A percentile compares a stretch with the other conserved stretches of the same genome.
phyloP scores from a whole-genome alignment of 2,888 invertebrate species.

The Neoscelio sp. region DNA sequence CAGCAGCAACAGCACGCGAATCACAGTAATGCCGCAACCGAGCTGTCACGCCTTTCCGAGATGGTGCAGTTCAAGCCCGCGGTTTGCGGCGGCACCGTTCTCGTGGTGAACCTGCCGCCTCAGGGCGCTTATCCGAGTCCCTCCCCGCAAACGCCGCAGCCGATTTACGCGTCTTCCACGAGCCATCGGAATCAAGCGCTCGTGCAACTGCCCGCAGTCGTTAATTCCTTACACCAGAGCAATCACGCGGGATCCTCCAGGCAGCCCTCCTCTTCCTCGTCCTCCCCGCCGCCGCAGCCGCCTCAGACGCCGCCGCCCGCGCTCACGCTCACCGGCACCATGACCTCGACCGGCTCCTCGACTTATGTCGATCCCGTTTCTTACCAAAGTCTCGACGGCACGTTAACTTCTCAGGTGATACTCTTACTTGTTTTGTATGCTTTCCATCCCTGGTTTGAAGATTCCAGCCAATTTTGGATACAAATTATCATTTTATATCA shows the following conservation, averaged over 20 bases:
- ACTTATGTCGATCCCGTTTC: constrained; percentile 85
- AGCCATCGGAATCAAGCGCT: constrained; percentile 69
- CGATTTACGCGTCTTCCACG: constrained; percentile 74
- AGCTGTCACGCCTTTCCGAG: constrained; percentile 84
- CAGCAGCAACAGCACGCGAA: constrained; percentile 77
- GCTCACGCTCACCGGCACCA: constrained; percentile 78
- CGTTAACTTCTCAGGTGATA: constrained; percentile 76
- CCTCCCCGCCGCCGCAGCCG: constrained; percentile 18
- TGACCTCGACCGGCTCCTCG: constrained; percentile 80
- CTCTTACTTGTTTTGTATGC: no score
- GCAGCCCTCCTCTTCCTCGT: constrained; percentile 80
- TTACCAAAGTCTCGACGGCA: constrained; percentile 80
- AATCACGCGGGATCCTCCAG: constrained; percentile 83
- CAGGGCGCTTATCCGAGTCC: constrained; percentile 83
- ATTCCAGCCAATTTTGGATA: no score
- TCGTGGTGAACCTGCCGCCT: constrained; percentile 93
- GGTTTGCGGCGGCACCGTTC: constrained; percentile 88
- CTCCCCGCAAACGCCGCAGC: constrained; percentile 78
- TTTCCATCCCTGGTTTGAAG: constrained; percentile 5
- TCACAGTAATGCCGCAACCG: constrained; percentile 78
- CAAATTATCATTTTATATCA: no score
- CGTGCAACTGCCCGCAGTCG: constrained; percentile 78
- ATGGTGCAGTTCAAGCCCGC: constrained; percentile 87
- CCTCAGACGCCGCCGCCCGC: no score
- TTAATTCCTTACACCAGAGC: constrained; percentile 82